Evolutionary conservation across 2,888 invertebrate species (phyloP).

Genomic region (Torymus aiolomorphi): DNA sequence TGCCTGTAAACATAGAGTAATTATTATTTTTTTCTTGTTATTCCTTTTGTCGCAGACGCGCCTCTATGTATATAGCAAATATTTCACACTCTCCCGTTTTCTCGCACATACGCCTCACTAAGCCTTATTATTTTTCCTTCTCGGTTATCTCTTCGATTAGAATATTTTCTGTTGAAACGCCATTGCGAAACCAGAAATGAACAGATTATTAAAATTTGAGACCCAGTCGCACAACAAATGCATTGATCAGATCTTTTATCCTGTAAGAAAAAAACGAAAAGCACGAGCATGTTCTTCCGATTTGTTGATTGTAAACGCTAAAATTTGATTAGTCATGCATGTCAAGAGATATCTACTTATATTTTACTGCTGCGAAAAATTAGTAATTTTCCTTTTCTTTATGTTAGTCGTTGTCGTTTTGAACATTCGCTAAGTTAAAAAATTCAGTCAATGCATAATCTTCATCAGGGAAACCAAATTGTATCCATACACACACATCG

Average conservation of each 20-base stretch:
- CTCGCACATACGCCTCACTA: background rate
- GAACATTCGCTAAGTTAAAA: conserved; percentile 48
- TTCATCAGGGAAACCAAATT: conserved; percentile 29
- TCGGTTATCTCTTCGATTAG: conserved; percentile 10
- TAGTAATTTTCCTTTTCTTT: background rate
- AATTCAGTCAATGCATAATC: conserved; percentile 50
- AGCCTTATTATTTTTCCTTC: background rate
- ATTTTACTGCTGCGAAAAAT: background rate
- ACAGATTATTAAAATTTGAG: background rate
- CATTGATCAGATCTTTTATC: background rate
- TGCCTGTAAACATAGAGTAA: conserved; percentile 66
- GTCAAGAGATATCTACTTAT: conserved; percentile 11
- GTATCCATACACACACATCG: conserved; percentile 14
- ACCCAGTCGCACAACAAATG: background rate
- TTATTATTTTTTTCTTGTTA: conserved; percentile 61
- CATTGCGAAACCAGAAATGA: conserved; percentile 1
- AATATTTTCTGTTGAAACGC: conserved; percentile 24
- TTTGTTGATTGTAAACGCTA: conserved; percentile 44
- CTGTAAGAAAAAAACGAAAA: too few species aligned
- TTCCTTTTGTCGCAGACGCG: conserved; percentile 56
- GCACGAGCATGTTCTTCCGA: background rate
- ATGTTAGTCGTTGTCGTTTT: conserved; percentile 45
- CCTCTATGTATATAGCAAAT: conserved; percentile 45
- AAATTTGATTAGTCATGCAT: conserved; percentile 33
- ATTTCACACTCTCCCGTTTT: conserved; percentile 23